Evolutionary conservation across 2,888 invertebrate genomes (phyloP), one percentile per base, ranked within the genome.

Genomic region (Marronus borbonicus): DNA sequence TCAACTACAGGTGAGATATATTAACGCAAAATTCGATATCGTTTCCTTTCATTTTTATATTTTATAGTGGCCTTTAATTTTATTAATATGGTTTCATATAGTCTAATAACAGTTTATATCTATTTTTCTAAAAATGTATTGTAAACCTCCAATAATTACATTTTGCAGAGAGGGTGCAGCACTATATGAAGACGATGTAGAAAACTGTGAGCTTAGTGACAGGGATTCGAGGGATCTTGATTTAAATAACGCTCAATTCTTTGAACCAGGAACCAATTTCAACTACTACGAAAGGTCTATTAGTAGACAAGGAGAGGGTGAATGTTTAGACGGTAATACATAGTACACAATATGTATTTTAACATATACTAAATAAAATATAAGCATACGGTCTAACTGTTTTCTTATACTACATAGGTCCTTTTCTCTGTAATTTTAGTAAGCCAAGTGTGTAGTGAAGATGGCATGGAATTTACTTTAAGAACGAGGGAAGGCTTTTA

Each of bases 401-500:
- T 39, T 62, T 75, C 62, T 62, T 75, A 31, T 10, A 75, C 14
- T 62, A 14, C 12, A n/a, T 12, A 28, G 24, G 44, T 12, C 44
- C 44, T 36, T 39, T 31, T 52, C 10, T 52, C 17, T n/a, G 1
- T 20, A 17, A 65, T 72, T 77, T 17, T 36, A 97, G 97, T 97
- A 75, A 95, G 95, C 74, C 97, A 97, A 92, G 94, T 95, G 0
- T 97, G 97, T 88, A 96, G 95, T 85, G 96, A 97, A 89, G 97
- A 97, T 86, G 97, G 97, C 0, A 97, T 97, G 97, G 97, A 97
- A 87, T 97, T 97, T 86, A 96, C 96, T 0, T 90, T 97, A 74
- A 91, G 95, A 80, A 95, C 97, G 0, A 96, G 96, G 0, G 97
- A 97, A 90, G 95, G 95, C 10, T 97, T 97, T 88, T 93, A 94